phyloP scores from a whole-genome alignment of 2,888 invertebrate species.

The Lithophane leautieri region DNA sequence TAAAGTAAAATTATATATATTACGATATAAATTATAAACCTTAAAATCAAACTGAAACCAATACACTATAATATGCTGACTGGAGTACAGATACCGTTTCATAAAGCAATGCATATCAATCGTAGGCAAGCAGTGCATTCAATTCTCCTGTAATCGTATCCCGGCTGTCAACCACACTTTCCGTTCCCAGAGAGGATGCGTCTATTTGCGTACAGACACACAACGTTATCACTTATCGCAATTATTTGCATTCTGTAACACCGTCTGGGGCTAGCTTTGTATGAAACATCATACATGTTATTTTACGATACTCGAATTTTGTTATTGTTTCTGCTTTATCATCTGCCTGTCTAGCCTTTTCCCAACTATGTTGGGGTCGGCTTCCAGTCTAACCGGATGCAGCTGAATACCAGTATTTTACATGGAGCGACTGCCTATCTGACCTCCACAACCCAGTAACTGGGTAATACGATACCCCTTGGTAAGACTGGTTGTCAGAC shows the following conservation, averaged over 20 bases:
- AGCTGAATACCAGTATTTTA: too few relatives aligned
- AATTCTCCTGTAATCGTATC: constrained; percentile 7
- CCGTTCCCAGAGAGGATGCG: constrained; percentile 60
- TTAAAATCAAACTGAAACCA: background rate
- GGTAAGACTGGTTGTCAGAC: too few relatives aligned
- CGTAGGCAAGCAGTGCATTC: background rate
- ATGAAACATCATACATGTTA: constrained; percentile 13
- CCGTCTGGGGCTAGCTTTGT: constrained; percentile 27
- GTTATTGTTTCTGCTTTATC: background rate
- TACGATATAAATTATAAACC: too few relatives aligned
- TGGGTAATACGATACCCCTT: too few relatives aligned
- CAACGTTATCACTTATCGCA: constrained; percentile 54
- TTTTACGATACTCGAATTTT: background rate
- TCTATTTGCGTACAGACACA: constrained; percentile 54
- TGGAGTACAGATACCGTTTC: background rate
- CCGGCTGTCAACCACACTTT: constrained; percentile 46
- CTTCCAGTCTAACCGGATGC: too few relatives aligned
- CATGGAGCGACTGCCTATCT: too few relatives aligned
- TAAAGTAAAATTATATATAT: background rate
- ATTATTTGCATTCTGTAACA: constrained; percentile 54
- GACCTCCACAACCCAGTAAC: too few relatives aligned
- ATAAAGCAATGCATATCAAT: constrained; percentile 9
- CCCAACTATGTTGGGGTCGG: too few relatives aligned
- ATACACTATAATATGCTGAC: too few relatives aligned
- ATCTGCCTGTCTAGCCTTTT: too few relatives aligned